Evolutionary conservation across 2,797 vertebrate species (phyloP), one percentile per base, ranked within the genome.

Genomic region (Pangasius mekongensis): DNA sequence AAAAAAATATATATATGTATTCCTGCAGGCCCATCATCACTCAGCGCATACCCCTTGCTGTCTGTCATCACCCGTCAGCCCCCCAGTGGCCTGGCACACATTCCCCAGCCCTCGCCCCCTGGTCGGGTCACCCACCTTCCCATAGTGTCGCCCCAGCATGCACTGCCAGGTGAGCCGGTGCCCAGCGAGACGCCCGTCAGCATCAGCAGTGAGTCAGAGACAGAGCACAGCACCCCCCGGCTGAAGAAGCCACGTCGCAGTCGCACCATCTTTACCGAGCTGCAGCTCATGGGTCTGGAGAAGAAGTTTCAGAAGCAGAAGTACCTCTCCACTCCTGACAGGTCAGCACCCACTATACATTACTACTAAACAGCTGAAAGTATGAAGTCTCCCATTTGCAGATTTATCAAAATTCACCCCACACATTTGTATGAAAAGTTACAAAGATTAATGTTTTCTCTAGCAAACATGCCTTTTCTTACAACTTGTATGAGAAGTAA

Each of bases 221-320:
- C 97, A 0, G 98, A 99, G 93, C 97, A 96, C 93, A 93, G 95
- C 64, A 83, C 92, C 0, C 94, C 96, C 0, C 95, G 97, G 22
- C 95, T 96, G 13, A 99, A 99, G 94, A 99, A 99, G 91, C 98
- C 98, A 0, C 98, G 98, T 0, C 96, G 98, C 60, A 99, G 98
- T 47, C 96, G 98, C 81, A 99, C 98, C 94, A 99, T 99, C 94
- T 99, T 99, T 95, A 99, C 98, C 0, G 98, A 99, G 94, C 95
- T 99, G 89, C 98, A 99, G 95, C 97, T 99, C 85, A 97, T 99
- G 98, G 98, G 98, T 85, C 95, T 99, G 91, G 98, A 99, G 96
- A 99, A 99, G 94, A 99, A 99, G 91, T 99, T 99, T 93, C 98
- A 99, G 96, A 99, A 98, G 93, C 98, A 99, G 95, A 99, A 99